phyloP scores from a whole-genome alignment of 2,113 vertebrate genomes.

The Mesoclemmys tuberculata region DNA sequence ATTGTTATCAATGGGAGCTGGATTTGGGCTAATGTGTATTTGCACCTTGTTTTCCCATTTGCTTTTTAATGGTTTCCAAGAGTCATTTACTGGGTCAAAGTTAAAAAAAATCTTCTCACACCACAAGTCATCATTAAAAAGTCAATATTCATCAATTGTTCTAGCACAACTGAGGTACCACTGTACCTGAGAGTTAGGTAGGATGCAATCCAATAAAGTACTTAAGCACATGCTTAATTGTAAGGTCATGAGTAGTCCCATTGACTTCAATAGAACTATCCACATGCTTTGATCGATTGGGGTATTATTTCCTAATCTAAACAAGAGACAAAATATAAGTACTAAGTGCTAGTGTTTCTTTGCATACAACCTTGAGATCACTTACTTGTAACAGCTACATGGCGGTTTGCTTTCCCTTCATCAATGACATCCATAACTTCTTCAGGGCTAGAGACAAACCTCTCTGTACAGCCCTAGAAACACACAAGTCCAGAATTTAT shows the following conservation, averaged over 20 bases:
- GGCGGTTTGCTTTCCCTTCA: conserved; percentile 95
- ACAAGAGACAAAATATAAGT: neutral
- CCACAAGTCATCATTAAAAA: neutral
- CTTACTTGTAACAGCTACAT: conserved; percentile 96
- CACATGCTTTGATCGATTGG: neutral
- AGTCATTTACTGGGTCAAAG: neutral
- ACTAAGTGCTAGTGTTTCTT: neutral
- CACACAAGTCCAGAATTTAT: neutral
- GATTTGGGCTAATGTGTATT: neutral
- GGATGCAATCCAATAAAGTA: neutral
- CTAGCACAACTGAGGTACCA: neutral
- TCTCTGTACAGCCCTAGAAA: conserved; percentile 93
- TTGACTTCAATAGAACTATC: neutral
- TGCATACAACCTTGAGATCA: neutral
- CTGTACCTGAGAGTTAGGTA: neutral
- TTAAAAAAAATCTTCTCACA: neutral
- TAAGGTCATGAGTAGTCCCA: neutral
- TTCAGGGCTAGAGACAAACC: conserved; percentile 96
- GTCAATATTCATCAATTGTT: neutral
- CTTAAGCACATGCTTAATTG: neutral
- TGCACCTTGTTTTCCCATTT: neutral
- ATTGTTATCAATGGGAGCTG: neutral
- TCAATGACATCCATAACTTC: conserved; percentile 98
- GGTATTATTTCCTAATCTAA: neutral
- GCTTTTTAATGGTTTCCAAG: neutral